Conservation (phyloP, 2,797 vertebrate genomes). For the Lacerta viridis region DNA sequence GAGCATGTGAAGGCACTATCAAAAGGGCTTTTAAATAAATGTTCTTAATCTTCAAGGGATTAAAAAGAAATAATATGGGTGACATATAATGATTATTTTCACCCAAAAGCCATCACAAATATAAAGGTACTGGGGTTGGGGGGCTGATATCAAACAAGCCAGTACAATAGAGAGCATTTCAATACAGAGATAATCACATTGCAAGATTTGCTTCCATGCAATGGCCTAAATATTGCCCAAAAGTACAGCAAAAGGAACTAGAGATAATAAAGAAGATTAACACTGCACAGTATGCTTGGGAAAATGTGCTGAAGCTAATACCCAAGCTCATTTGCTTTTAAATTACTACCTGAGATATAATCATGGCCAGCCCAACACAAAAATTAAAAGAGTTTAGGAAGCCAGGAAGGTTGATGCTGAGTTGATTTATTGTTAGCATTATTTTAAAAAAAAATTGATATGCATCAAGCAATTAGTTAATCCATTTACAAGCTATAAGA, state of each 20-base stretch:
- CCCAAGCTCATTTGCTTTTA: conserved; percentile 43
- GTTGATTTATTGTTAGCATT: conserved; percentile 31
- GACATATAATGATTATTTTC: conserved; percentile 62
- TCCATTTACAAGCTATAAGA: conserved; percentile 28
- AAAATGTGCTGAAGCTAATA: conserved; percentile 44
- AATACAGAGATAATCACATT: conserved; percentile 62
- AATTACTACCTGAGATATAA: conserved; percentile 59
- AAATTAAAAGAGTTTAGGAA: conserved; percentile 60
- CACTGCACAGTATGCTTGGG: conserved; percentile 30
- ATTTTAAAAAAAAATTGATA: conserved; percentile 47
- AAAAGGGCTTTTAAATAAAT: conserved; percentile 74
- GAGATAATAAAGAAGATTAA: conserved; percentile 53
- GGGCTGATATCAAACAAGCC: conserved; percentile 62
- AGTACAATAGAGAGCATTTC: conserved; percentile 59
- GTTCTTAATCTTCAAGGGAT: conserved; percentile 74
- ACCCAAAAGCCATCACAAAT: conserved; percentile 67
- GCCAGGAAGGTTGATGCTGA: conserved; percentile 42
- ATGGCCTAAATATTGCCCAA: conserved; percentile 56
- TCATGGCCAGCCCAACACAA: conserved; percentile 43
- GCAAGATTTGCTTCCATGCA: conserved; percentile 56
- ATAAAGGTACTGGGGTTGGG: conserved; percentile 38
- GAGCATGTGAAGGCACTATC: conserved; percentile 74
- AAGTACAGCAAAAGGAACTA: conserved; percentile 54
- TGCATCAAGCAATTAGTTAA: conserved; percentile 35
- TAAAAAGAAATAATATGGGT: conserved; percentile 69